Evolutionary conservation across 2,888 invertebrate genomes (phyloP), one percentile per base, ranked within the genome.

Genomic region (Drosophila seclusa): DNA sequence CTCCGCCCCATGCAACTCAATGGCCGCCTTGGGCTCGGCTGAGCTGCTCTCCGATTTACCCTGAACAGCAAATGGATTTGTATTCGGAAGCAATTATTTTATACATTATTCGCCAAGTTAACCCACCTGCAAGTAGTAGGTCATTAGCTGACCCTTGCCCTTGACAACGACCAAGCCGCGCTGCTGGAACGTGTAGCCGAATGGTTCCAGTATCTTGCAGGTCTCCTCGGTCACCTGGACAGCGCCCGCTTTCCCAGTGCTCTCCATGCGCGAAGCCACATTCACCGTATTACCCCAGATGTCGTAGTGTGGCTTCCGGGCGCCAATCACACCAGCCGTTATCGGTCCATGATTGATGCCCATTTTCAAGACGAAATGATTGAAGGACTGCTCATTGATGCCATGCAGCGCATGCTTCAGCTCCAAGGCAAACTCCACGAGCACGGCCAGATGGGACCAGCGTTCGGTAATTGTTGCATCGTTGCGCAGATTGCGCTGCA

Each of bases 231-330:
- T 99, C 32, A 99, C 98, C 98, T 99, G 98, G 89, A 98, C 97
- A 82, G 96, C 97, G 7, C 98, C 98, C 63, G 98, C 98, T 94
- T 98, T 98, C 73, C 99, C 99, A 0, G 99, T 99, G 91, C 98
- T 98, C 92, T 99, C 99, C 99, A 99, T 99, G 68, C 99, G 94
- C 0, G 98, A 98, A 8, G 99, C 98, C 1, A 99, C 99, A 92
- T 99, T 99, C 21, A 99, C 98, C 0, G 98, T 98, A 92, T 99
- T 98, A 2, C 98, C 98, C 98, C 98, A 98, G 87, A 99, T 98
- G 92, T 99, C 98, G 91, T 98, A 99, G 92, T 98, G 98, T 0
- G 98, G 98, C 92, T 98, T 98, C 60, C 98, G 94, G 0, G 98
- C 98, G 18, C 99, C 98, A 84, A 99, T 98, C 7, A 99, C 98